phyloP scores from a whole-genome alignment of 1,140 invertebrate genomes.

The Adelges cooleyi region DNA sequence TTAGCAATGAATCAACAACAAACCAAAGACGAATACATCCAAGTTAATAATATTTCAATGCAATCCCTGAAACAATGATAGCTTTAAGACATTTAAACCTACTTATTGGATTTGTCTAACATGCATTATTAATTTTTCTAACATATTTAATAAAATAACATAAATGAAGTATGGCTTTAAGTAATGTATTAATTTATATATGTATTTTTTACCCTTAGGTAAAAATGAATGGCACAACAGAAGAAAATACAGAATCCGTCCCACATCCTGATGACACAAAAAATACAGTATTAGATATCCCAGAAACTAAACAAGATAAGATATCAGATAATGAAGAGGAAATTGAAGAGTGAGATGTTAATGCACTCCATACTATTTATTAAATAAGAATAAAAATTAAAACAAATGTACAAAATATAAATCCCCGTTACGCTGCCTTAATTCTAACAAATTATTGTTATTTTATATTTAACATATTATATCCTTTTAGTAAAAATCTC shows the following conservation, averaged over 20 bases:
- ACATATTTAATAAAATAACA: too few species aligned
- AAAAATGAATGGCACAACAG: not conserved
- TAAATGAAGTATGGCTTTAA: too few species aligned
- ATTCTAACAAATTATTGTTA: constrained; percentile 11
- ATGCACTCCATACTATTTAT: not conserved
- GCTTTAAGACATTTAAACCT: too few species aligned
- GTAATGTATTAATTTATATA: too few species aligned
- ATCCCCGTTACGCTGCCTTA: not conserved
- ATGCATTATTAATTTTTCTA: too few species aligned
- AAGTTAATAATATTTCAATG: too few species aligned
- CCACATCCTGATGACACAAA: constrained; percentile 13
- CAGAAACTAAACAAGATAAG: constrained; percentile 11
- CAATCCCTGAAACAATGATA: too few species aligned
- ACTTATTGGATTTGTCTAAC: too few species aligned
- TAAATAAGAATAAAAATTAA: not conserved
- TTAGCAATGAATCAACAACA: too few species aligned
- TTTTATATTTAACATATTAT: constrained; percentile 1
- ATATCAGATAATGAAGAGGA: constrained; percentile 5
- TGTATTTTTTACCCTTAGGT: too few species aligned
- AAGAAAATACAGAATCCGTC: constrained; percentile 2
- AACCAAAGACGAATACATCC: too few species aligned
- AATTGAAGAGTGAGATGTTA: constrained; percentile 26
- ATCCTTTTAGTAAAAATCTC: constrained; percentile 1
- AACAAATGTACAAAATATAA: constrained; percentile 14
- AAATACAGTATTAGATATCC: constrained; percentile 9